These are phyloP conservation scores for Ypsolopha sequella DNA, from an alignment of 2,888 invertebrate genomes.

Conservation along the genomic window DNA sequence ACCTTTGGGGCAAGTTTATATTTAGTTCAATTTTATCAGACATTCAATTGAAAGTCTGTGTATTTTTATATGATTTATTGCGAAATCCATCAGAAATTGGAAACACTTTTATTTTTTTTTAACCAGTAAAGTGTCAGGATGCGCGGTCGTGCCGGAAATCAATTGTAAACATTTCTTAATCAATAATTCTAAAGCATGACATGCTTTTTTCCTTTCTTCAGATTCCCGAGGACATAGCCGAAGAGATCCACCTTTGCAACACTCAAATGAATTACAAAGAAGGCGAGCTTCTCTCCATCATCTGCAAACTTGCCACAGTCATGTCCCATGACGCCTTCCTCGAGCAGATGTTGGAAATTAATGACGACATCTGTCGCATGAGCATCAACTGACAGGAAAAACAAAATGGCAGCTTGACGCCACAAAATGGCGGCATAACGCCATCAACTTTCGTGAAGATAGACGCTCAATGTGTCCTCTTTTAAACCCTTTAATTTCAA, in stretches of 20 bases:
- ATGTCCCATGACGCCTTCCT: conserved; percentile 80
- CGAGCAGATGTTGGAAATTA: conserved; percentile 82
- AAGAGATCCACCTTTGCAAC: conserved; percentile 77
- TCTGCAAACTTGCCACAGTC: conserved; percentile 76
- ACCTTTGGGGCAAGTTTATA: background rate
- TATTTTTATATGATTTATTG: no score
- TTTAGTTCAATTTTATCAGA: background rate
- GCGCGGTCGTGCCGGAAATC: no score
- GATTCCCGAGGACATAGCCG: conserved; percentile 72
- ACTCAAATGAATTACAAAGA: conserved; percentile 78
- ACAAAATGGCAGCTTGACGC: background rate
- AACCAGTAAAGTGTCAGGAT: no score
- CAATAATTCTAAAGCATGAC: no score
- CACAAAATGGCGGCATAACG: no score
- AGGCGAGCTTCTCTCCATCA: conserved; percentile 72
- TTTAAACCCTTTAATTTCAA: no score
- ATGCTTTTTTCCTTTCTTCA: conserved; percentile 21
- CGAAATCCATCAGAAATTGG: no score
- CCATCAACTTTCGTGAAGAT: no score
- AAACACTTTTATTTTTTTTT: no score
- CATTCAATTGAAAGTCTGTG: no score
- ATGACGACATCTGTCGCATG: conserved; percentile 83
- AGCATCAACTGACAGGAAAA: conserved; percentile 69
- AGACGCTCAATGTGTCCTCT: no score
- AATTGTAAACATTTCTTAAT: no score